phyloP scores from a whole-genome alignment of 2,797 vertebrate genomes.

The Crypturellus tataupa region DNA sequence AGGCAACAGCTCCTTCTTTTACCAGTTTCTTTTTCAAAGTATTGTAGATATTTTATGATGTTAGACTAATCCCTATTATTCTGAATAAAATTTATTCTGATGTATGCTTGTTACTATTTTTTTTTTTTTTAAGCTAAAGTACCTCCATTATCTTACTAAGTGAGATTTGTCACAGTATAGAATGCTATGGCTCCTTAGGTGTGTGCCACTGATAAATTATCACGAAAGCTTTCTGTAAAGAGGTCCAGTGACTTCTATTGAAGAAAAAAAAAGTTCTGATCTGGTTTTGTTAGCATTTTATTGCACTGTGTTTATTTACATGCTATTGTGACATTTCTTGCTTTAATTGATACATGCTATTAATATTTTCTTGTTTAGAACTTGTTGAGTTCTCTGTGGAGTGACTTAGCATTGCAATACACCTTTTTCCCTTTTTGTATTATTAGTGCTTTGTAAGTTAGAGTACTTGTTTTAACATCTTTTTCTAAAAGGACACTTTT shows the following conservation, averaged over 20 bases:
- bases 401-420: slow-evolving; percentile 28
- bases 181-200: neutral
- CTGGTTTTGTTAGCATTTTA: neutral
- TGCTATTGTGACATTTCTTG: slow-evolving; percentile 41
- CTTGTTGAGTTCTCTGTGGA: slow-evolving; percentile 13
- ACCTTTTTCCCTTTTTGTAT: neutral
- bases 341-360: slow-evolving; percentile 49
- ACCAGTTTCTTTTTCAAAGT: slow-evolving; percentile 52
- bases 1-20: slow-evolving; percentile 67
- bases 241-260: neutral
- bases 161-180: slow-evolving; percentile 25
- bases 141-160: slow-evolving; percentile 1
- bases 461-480: neutral
- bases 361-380: slow-evolving; percentile 37
- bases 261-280: neutral
- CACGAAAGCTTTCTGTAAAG: slow-evolving; percentile 28
- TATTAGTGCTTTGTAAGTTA: slow-evolving; percentile 19
- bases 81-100: slow-evolving; percentile 23
- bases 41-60: slow-evolving; percentile 9
- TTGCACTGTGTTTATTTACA: slow-evolving; percentile 45
- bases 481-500: slow-evolving; percentile 26
- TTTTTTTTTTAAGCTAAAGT: neutral
- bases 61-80: slow-evolving; percentile 41
- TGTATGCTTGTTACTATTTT: slow-evolving; percentile 56
- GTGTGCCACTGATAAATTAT: slow-evolving; percentile 14